Evolutionary conservation across 2,888 invertebrate genomes (phyloP), one percentile per base, ranked within the genome.

Genomic region (Sinhomidia bicolor): DNA sequence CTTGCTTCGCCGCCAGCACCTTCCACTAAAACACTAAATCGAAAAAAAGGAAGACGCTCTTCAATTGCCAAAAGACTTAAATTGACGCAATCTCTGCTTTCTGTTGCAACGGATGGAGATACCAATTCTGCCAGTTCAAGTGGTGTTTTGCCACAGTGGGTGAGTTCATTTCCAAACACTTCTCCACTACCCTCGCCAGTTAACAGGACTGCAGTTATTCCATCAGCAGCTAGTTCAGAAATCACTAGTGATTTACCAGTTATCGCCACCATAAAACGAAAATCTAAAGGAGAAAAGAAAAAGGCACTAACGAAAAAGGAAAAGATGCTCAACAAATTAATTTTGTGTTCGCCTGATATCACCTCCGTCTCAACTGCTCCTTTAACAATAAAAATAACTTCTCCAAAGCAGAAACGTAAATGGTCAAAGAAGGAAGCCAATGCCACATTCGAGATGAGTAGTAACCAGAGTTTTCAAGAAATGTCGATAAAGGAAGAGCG

Each of bases 121-220:
- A 23, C n/a, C 44, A 44, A 44, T 12, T 10, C 51, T 0, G n/a
- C 51, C 14, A n/a, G 14, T 51, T n/a, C 3, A 41, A 71, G 44
- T 71, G 20, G 17, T 12, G 44, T 2, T 20, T 10, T 44, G 23
- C 12, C 41, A 71, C 10, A 41, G 44, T 17, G 36, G 7, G 6
- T 36, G n/a, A 17, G 4, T 23, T 36, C 47, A 14, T 23, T 9
- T 47, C 17, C 60, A 74, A 20, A 74, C 36, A 4, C 32, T 20
- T n/a, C 36, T 1, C n/a, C 26, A 76, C 41, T 29, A n/a, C 17
- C 47, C 14, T 76, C 76, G 7, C 81, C 81, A 81, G 89, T 89
- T 60, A 20, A 82, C 5, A 89, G 76, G 76, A 89, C 89, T 36
- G 85, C 76, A 14, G 20, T 36, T 9, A 85, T 78, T 36, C 84